Evolutionary conservation across 2,113 vertebrate species (phyloP), one percentile per base, ranked within the genome.

Genomic region (Gymnorhina tibicen): DNA sequence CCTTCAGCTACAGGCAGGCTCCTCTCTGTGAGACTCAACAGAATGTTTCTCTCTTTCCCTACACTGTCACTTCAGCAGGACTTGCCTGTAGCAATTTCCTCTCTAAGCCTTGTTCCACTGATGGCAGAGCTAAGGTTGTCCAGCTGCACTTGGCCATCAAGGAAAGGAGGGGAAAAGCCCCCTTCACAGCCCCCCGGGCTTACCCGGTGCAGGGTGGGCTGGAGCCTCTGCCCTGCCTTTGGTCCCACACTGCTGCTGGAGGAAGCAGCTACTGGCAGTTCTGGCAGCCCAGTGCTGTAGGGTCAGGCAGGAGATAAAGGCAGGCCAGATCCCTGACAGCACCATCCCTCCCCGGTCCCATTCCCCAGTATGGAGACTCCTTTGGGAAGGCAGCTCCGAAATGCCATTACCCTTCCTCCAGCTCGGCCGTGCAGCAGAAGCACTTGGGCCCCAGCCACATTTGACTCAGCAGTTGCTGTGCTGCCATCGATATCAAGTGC

Each of bases 181-280:
- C 3, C 11, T 42, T 13, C 2, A 3, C 22, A 14, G 20, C 3
- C 1, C 3, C 30, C 3, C 0, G 0, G 17, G 5, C 63, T 47
- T 39, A 19, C 9, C 9, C 27, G 14, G 18, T 1, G 3, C n/a
- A 50, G 35, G 39, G 2, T 4, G 9, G 12, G 69, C 63, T n/a
- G 55, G 15, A 53, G 24, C 8, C 4, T 11, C 7, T 35, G 16
- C 11, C 18, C 74, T 44, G 35, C 33, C 22, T 42, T 21, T 21
- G n/a, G 24, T 24, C 22, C 18, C 67, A 22, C 11, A 12, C 21
- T 35, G 4, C 32, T 64, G 55, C 41, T 59, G 60, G 28, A 30
- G 37, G 33, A 52, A 63, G 72, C 7, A 13, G 32, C 12, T 50
- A 1, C 27, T 7, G 46, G 21, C 19, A n/a, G 62, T 23, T 66